phyloP scores from a whole-genome alignment of 2,113 vertebrate species.

The Corvus moneduloides region DNA sequence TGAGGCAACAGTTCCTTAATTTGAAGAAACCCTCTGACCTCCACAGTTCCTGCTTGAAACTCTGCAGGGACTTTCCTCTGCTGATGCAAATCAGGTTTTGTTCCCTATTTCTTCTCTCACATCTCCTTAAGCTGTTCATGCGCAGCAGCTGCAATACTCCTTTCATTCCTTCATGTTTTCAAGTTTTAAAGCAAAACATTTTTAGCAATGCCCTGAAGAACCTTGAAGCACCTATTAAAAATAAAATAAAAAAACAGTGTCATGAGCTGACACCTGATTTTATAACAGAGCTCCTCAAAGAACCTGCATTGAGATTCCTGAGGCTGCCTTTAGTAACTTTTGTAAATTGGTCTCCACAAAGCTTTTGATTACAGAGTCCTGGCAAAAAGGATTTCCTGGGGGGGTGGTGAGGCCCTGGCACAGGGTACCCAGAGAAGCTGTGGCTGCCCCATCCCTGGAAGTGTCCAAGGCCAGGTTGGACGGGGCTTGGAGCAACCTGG shows the following conservation, averaged over 20 bases:
- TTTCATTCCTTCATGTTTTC: background rate
- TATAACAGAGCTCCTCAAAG: background rate
- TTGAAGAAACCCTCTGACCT: background rate
- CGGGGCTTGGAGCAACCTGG: accelerated
- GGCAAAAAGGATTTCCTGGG: background rate
- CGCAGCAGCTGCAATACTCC: background rate
- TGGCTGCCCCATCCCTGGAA: background rate
- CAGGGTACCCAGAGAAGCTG: background rate
- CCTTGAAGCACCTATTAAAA: background rate
- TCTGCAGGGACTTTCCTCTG: constrained; percentile 10
- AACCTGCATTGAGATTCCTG: background rate
- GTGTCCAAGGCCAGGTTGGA: background rate
- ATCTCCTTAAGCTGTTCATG: background rate
- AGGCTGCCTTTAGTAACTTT: background rate
- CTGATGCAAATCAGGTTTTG: constrained; percentile 1
- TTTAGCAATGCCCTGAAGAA: background rate
- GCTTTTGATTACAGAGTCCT: no score
- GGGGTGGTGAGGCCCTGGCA: background rate
- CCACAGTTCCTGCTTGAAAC: background rate
- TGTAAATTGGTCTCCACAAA: background rate
- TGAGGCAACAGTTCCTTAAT: background rate
- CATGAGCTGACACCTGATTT: accelerated
- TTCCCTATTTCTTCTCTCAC: background rate
- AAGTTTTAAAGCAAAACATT: background rate
- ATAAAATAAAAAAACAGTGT: background rate